phyloP scores from a whole-genome alignment of 2,888 invertebrate species.

The Drosophila algonquin region DNA sequence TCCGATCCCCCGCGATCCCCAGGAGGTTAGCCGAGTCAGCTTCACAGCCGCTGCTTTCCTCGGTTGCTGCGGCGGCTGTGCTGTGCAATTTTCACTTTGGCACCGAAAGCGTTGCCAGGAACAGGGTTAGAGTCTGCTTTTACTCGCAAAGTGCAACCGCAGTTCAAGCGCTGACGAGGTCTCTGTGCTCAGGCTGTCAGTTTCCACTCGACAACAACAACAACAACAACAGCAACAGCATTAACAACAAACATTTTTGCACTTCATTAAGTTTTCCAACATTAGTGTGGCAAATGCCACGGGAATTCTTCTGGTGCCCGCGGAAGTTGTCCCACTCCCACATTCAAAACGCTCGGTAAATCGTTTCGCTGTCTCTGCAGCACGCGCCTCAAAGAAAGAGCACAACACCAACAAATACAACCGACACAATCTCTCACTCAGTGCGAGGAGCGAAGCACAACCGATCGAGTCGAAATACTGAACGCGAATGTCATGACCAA shows the following conservation, averaged over 20 bases:
- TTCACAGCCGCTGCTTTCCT: slow-evolving; percentile 37
- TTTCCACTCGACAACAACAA: slow-evolving; percentile 49
- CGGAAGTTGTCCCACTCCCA: slow-evolving; percentile 16
- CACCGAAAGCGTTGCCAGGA: slow-evolving; percentile 41
- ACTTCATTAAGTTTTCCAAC: slow-evolving; percentile 75
- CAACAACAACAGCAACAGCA: slow-evolving; percentile 1
- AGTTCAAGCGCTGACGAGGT: slow-evolving; percentile 59
- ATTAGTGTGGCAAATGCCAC: slow-evolving; percentile 66
- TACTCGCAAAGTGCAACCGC: slow-evolving; percentile 49
- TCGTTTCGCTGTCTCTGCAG: slow-evolving; percentile 53
- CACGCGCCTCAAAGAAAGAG: slow-evolving; percentile 49
- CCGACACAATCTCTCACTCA: slow-evolving; percentile 43
- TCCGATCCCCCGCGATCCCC: slow-evolving; percentile 25
- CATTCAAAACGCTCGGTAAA: slow-evolving; percentile 50
- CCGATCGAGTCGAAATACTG: slow-evolving; percentile 70
- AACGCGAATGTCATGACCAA: slow-evolving; percentile 81
- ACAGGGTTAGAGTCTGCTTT: slow-evolving; percentile 37
- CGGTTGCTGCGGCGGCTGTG: slow-evolving; percentile 5
- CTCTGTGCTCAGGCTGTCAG: slow-evolving; percentile 41
- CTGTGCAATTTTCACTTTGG: slow-evolving; percentile 66
- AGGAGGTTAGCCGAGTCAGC: slow-evolving; percentile 22
- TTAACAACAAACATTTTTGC: slow-evolving; percentile 67
- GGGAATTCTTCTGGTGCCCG: slow-evolving; percentile 53
- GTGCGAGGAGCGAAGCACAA: slow-evolving; percentile 38
- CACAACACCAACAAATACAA: slow-evolving; percentile 28